Percentiles rank a stretch among this genome's conserved stretches.
Evolutionary conservation across 2,888 invertebrate species (phyloP).

Genomic region (Phyllotreta cruciferae): DNA sequence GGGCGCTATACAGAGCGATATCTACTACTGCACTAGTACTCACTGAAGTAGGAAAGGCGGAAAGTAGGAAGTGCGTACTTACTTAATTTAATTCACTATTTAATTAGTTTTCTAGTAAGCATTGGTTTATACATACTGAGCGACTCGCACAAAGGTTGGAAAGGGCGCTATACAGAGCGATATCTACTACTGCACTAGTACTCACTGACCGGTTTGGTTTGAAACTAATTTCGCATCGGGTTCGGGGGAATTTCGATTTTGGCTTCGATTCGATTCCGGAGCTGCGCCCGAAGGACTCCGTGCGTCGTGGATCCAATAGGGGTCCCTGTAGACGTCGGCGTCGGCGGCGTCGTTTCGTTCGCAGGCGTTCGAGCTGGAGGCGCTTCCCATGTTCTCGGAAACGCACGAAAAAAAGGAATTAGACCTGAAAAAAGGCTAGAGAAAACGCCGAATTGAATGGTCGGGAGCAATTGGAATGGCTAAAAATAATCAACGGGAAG

Average conservation of each 20-base stretch:
- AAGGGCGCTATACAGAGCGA: not conserved
- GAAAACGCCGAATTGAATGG: slow-evolving; percentile 22
- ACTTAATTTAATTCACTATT: too few relatives aligned
- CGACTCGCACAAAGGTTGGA: not conserved
- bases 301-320: slow-evolving; percentile 47
- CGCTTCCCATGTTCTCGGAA: slow-evolving; percentile 51
- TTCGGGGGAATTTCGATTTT: slow-evolving; percentile 23
- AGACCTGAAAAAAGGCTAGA: slow-evolving; percentile 12
- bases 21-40: not conserved
- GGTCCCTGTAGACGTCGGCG: slow-evolving; percentile 33
- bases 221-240: not conserved
- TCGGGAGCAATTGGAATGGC: slow-evolving; percentile 26
- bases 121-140: too few relatives aligned
- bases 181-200: not conserved
- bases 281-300: slow-evolving; percentile 14
- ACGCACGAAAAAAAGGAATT: slow-evolving; percentile 29
- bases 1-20: not conserved
- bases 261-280: slow-evolving; percentile 31
- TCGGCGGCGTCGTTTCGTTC: slow-evolving; percentile 37
- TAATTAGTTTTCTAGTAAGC: too few relatives aligned
- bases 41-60: too few relatives aligned
- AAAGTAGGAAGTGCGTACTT: too few relatives aligned
- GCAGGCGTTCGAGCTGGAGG: slow-evolving; percentile 38
- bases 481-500: slow-evolving; percentile 15
- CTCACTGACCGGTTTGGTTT: slow-evolving; percentile 1